A percentile compares a stretch with the other conserved stretches of the same genome.
phyloP scores from a whole-genome alignment of 2,113 vertebrate species.

The Phylloscopus whistleri region DNA sequence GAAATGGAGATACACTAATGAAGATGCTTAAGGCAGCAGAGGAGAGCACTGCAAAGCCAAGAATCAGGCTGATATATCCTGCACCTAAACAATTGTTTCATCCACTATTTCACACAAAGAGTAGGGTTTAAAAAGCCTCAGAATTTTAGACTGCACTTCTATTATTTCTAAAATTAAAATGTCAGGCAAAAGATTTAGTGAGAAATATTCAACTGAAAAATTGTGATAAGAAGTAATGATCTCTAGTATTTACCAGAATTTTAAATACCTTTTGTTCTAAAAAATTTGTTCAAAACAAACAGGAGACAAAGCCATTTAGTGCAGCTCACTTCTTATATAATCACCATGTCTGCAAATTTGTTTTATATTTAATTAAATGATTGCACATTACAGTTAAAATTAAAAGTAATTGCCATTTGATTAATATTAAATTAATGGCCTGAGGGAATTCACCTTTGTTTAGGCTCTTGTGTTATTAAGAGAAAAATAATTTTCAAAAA shows the following conservation, averaged over 20 bases:
- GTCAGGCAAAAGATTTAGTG: background rate
- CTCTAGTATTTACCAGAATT: background rate
- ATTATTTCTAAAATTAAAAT: background rate
- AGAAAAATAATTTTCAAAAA: background rate
- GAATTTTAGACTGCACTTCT: background rate
- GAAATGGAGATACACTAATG: background rate
- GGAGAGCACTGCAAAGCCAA: background rate
- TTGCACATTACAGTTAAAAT: background rate
- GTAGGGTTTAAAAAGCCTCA: background rate
- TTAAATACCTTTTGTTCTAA: background rate
- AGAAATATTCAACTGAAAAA: background rate
- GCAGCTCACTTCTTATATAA: background rate
- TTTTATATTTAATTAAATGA: background rate
- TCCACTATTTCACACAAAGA: background rate
- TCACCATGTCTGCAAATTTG: background rate
- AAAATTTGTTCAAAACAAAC: background rate
- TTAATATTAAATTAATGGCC: constrained; percentile 2
- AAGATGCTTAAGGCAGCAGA: background rate
- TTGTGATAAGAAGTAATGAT: rapidly evolving
- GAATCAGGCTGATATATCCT: background rate
- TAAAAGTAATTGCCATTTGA: constrained; percentile 11
- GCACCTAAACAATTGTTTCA: background rate
- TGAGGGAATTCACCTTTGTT: background rate
- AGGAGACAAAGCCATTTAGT: background rate
- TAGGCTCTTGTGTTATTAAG: background rate